These are phyloP conservation scores for Microtus ochrogaster DNA, from an alignment of 2,113 vertebrate genomes.

Conservation along the genomic window DNA sequence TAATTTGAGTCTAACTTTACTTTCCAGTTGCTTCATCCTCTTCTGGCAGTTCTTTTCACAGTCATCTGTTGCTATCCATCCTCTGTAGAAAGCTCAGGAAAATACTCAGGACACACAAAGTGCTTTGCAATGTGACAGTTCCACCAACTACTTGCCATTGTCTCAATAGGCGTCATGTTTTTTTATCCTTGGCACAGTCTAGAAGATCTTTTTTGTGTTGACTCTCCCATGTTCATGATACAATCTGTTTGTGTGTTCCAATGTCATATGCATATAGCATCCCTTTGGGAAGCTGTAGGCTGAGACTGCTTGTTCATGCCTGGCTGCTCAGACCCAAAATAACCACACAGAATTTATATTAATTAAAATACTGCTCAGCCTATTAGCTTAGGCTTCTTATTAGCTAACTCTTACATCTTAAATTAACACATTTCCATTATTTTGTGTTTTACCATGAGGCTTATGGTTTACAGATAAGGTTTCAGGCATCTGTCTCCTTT, in stretches of 20 bases:
- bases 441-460: too few relatives aligned
- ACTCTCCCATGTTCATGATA: background rate
- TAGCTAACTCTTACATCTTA: too few relatives aligned
- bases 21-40: background rate
- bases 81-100: background rate
- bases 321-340: too few relatives aligned
- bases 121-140: background rate
- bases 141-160: background rate
- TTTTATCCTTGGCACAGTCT: conserved; percentile 7
- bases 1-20: background rate
- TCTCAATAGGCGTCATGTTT: background rate
- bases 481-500: too few relatives aligned
- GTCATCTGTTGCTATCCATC: background rate
- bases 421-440: too few relatives aligned
- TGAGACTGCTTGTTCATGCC: too few relatives aligned
- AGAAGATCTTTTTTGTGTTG: background rate
- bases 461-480: too few relatives aligned
- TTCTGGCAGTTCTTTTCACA: background rate
- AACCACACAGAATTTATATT: too few relatives aligned
- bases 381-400: too few relatives aligned
- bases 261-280: background rate
- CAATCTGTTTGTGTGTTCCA: background rate
- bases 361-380: too few relatives aligned
- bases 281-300: background rate
- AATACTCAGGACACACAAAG: background rate